Base-by-base conservation (phyloP, 1,140 invertebrate genomes). In the Agraylea sexmaculata region DNA sequence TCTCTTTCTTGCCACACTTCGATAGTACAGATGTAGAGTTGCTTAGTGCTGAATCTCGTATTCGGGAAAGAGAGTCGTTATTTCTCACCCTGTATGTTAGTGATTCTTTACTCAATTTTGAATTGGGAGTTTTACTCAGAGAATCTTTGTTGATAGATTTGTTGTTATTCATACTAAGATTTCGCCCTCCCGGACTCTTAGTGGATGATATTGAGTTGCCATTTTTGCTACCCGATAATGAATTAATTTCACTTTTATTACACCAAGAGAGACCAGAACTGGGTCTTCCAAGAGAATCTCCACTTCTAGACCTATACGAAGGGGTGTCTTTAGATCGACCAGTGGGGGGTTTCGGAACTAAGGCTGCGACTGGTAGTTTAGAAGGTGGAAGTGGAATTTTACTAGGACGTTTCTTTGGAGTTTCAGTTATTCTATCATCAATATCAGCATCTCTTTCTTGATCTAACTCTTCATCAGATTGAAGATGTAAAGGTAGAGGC, bases 331-430 rank as follows among this genome's bases (percentile, higher is more conserved):
- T 43, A 20, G 51, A 49, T 25, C 42, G 48, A 10, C 59, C 62
- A 36, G 55, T 62, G 2, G 74, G 70, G n/a, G 74, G 71, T 52
- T 76, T 77, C n/a, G 68, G 67, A 11, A 68, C 62, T 22, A 62
- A 56, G 42, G 55, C 47, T 29, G 63, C 54, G 23, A 63, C 68
- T 20, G 34, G 42, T 19, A 39, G 37, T 36, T 66, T 68, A 46
- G 66, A 64, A 15, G 73, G 73, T 28, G 66, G 71, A 40, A 81
- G 60, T 16, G 80, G 80, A 40, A 83, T 83, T 53, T 78, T 78
- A 60, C 77, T 79, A 29, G 79, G 77, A 44, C 73, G 69, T 37
- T 69, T 53, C 38, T 67, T 66, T 49, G 68, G 71, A 36, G 64
- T 72, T 46, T 66, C 68, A 22, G 58, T 54, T 37, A 56, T 60